Percentiles rank a stretch among this genome's conserved stretches.
Evolutionary conservation across 2,113 vertebrate species (phyloP).

Genomic region (Hippocampus mohnikei): DNA sequence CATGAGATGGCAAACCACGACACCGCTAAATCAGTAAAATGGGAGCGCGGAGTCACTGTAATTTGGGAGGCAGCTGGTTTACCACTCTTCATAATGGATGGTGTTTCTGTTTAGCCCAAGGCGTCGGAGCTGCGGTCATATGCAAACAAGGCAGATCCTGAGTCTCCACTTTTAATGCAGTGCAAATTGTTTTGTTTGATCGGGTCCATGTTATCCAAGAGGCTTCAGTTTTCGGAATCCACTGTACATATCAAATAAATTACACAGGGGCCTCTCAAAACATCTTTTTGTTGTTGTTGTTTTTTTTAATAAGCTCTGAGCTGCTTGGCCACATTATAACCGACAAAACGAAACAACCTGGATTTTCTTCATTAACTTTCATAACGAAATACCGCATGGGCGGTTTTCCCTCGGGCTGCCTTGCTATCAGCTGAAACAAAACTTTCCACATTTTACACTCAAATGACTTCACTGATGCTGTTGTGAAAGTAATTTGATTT

Average conservation of each 20-base stretch:
- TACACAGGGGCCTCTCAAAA: not conserved
- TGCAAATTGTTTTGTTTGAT: constrained; percentile 38
- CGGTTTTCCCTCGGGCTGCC: not conserved
- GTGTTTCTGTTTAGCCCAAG: constrained; percentile 72
- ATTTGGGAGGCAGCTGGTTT: constrained; percentile 72
- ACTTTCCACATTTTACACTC: not conserved
- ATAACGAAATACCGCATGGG: not conserved
- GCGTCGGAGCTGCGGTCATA: constrained; percentile 70
- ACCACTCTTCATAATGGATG: constrained; percentile 72
- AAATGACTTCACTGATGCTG: constrained; percentile 1
- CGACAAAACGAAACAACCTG: constrained; percentile 3
- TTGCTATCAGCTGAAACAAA: not conserved
- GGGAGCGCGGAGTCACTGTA: constrained; percentile 69
- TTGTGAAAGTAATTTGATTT: not conserved
- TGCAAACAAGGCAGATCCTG: constrained; percentile 66
- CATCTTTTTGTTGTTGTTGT: not conserved
- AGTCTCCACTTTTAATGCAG: constrained; percentile 33
- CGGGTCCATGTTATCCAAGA: constrained; percentile 13
- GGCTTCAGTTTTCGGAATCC: not conserved
- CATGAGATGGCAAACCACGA: constrained; percentile 68
- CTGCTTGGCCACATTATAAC: constrained; percentile 10
- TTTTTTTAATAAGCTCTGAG: not conserved
- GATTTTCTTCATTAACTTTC: not conserved
- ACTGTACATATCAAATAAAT: not conserved
- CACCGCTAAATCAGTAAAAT: constrained; percentile 72